A percentile compares a stretch with the other conserved stretches of the same genome.
phyloP scores from a whole-genome alignment of 2,888 invertebrate genomes.

The Pachliopta kotzebuea region DNA sequence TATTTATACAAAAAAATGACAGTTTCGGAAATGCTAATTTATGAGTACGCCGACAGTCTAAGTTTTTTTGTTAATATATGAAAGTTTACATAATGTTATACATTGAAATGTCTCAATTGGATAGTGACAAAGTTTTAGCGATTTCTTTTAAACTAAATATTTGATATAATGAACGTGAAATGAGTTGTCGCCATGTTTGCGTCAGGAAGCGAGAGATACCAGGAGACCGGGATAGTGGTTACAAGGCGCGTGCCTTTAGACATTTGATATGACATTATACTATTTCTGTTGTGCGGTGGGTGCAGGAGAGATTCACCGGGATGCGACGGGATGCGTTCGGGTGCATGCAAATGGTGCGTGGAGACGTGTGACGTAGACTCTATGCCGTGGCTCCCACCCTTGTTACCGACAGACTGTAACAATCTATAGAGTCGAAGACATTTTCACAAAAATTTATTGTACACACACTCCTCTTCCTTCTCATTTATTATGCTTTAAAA shows the following conservation, averaged over 20 bases:
- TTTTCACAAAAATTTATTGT: background rate
- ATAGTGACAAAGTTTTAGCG: conserved; percentile 6
- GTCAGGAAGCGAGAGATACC: background rate
- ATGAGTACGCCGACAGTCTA: conserved; percentile 56
- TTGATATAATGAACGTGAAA: conserved; percentile 9
- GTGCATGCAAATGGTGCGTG: conserved; percentile 76
- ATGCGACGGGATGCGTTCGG: conserved; percentile 63
- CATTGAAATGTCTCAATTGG: conserved; percentile 58
- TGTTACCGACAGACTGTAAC: conserved; percentile 48
- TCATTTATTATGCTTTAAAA: too few species aligned
- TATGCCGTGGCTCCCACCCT: conserved; percentile 52
- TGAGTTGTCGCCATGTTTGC: conserved; percentile 5
- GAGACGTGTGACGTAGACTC: conserved; percentile 66
- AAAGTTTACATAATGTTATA: conserved; percentile 66
- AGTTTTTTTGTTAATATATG: conserved; percentile 62
- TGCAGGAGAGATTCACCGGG: conserved; percentile 44
- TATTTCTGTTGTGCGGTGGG: conserved; percentile 61
- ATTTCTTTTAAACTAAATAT: conserved; percentile 2
- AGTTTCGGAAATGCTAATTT: conserved; percentile 59
- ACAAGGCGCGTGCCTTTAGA: conserved; percentile 55
- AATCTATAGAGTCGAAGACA: conserved; percentile 44
- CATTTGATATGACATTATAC: conserved; percentile 75
- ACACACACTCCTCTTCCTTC: too few species aligned
- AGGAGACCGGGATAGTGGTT: conserved; percentile 28
- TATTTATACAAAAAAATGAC: conserved; percentile 57